A percentile compares a stretch with the other conserved stretches of the same genome.
phyloP scores from a whole-genome alignment of 2,888 invertebrate genomes.

The Synergus itoensis region DNA sequence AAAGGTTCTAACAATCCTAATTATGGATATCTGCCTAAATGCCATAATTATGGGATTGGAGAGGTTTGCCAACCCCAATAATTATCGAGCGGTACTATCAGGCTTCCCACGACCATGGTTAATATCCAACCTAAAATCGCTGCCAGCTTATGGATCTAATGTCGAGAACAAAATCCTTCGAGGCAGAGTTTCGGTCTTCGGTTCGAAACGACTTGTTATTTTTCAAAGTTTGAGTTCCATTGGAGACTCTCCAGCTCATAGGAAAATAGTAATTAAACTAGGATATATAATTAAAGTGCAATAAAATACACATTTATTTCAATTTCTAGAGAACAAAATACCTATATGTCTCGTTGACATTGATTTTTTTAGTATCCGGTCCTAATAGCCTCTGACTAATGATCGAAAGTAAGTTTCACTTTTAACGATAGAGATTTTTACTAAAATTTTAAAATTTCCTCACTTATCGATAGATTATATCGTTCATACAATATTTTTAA shows the following conservation, averaged over 20 bases:
- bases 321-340: too few relatives aligned
- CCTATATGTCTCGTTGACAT: too few relatives aligned
- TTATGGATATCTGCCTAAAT: constrained; percentile 65
- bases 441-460: background rate
- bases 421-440: too few relatives aligned
- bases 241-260: constrained; percentile 40
- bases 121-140: too few relatives aligned
- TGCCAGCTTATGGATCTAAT: too few relatives aligned
- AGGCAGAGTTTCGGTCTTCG: too few relatives aligned
- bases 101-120: constrained; percentile 49
- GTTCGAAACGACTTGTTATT: background rate
- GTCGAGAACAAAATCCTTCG: too few relatives aligned
- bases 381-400: too few relatives aligned
- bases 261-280: constrained; percentile 30
- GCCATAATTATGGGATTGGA: constrained; percentile 69
- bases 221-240: constrained; percentile 56
- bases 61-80: constrained; percentile 66
- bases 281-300: too few relatives aligned
- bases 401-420: background rate
- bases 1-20: constrained; percentile 59
- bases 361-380: background rate
- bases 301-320: too few relatives aligned
- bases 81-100: constrained; percentile 68
- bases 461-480: too few relatives aligned
- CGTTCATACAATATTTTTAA: background rate